A percentile compares a stretch with the other conserved stretches of the same genome.
phyloP scores from a whole-genome alignment of 2,888 invertebrate genomes.

The Agriotes lineatus region DNA sequence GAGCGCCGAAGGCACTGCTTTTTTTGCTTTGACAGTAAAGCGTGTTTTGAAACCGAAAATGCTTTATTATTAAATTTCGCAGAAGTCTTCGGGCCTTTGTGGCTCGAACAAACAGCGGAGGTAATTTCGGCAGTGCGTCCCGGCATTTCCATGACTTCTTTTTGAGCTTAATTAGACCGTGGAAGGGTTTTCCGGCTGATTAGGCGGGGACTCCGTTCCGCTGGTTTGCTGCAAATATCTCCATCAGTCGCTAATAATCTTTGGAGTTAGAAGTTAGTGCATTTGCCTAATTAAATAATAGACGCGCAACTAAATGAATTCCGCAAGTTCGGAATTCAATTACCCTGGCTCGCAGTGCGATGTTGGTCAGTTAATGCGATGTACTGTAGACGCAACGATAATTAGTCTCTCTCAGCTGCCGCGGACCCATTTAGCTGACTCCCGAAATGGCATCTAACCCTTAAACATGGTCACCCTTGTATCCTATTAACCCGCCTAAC shows the following conservation, averaged over 20 bases:
- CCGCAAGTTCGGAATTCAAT: constrained; percentile 51
- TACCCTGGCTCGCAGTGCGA: constrained; percentile 49
- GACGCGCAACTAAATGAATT: constrained; percentile 52
- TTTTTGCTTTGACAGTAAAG: no score
- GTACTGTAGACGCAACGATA: constrained; percentile 50
- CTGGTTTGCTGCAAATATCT: not conserved
- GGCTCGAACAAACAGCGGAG: no score
- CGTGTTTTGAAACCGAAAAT: no score
- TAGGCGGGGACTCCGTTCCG: not conserved
- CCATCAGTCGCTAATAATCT: constrained; percentile 30
- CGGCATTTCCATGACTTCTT: no score
- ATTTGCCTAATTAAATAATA: constrained; percentile 49
- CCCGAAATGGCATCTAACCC: constrained; percentile 38
- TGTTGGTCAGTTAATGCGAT: constrained; percentile 52
- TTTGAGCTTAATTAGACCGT: no score
- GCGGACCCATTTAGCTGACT: constrained; percentile 40
- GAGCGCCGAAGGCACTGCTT: no score
- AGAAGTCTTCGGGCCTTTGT: no score
- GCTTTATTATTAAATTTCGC: no score
- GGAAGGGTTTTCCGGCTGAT: no score
- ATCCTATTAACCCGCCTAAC: constrained; percentile 39
- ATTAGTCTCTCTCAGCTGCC: constrained; percentile 43
- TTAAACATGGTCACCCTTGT: constrained; percentile 36
- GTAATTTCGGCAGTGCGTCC: no score
- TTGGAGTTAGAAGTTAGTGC: constrained; percentile 33